Percentiles rank a stretch among this genome's conserved stretches.
phyloP scores from a whole-genome alignment of 2,797 vertebrate species.

The Enteromius trimaculatus region DNA sequence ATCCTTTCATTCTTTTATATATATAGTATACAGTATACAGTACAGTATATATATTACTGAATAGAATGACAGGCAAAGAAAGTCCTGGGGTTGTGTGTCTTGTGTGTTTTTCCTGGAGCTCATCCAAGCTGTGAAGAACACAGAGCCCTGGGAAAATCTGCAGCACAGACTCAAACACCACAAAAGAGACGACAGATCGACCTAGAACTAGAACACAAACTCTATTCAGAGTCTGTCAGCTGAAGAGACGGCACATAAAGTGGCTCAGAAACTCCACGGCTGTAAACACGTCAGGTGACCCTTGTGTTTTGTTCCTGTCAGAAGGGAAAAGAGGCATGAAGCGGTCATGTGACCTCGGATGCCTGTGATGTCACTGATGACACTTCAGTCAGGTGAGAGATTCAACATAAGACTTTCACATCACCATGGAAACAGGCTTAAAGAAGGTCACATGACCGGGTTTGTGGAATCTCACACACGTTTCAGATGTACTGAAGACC shows the following conservation, averaged over 20 bases:
- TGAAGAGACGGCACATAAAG: neutral
- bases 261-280: neutral
- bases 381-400: neutral
- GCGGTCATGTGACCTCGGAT: neutral
- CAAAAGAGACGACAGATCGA: neutral
- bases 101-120: conserved; percentile 46
- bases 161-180: neutral
- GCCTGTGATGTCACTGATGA: neutral
- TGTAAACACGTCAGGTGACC: neutral
- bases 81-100: neutral
- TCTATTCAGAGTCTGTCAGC: neutral
- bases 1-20: too few relatives aligned
- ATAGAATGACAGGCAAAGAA: neutral
- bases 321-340: neutral
- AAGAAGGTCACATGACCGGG: neutral
- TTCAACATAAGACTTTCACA: neutral
- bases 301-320: neutral
- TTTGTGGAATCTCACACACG: neutral
- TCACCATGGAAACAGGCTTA: neutral
- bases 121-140: conserved; percentile 45
- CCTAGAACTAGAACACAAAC: neutral
- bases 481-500: neutral
- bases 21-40: too few relatives aligned
- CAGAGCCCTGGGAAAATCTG: conserved; percentile 38
- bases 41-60: neutral